Evolutionary conservation across 2,113 vertebrate genomes (phyloP).

Genomic region (Hymenochirus boettgeri): DNA sequence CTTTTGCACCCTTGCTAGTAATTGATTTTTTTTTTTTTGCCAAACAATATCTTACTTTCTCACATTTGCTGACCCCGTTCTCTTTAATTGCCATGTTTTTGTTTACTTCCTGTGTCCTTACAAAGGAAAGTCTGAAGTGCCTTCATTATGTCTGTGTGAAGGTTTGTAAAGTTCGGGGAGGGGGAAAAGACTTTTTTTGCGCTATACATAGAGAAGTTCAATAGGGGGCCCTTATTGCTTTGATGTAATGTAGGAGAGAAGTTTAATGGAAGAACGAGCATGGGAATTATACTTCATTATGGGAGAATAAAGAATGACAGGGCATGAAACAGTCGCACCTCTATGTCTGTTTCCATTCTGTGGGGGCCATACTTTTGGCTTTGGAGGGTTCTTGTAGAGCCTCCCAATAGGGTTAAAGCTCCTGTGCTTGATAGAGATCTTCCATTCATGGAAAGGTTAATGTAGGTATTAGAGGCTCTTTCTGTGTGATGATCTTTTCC

Average conservation of each 20-base stretch:
- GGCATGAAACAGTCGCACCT: conserved; percentile 9
- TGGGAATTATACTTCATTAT: conserved; percentile 33
- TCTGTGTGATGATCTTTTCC: conserved; percentile 47
- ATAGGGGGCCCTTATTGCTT: conserved; percentile 91
- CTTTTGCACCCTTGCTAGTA: too few species aligned
- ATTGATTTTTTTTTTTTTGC: not conserved
- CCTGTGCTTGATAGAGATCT: not conserved
- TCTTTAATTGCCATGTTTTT: not conserved
- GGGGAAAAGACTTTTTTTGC: conserved; percentile 63
- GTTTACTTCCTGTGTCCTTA: not conserved
- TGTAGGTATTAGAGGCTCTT: conserved; percentile 28
- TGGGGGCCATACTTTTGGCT: conserved; percentile 5
- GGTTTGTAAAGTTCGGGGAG: not conserved
- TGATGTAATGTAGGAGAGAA: conserved; percentile 81
- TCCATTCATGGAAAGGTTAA: not conserved
- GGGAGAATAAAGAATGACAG: conserved; percentile 24
- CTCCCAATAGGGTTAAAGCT: not conserved
- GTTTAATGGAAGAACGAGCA: conserved; percentile 69
- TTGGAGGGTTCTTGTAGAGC: conserved; percentile 2
- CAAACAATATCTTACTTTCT: not conserved
- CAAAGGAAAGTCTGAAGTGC: not conserved
- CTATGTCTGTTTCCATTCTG: not conserved
- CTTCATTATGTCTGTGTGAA: not conserved
- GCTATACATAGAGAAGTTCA: conserved; percentile 86
- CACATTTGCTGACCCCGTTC: not conserved